Evolutionary conservation across 1,140 invertebrate species (phyloP).

Genomic region (Trachymyrmex cornetzi): DNA sequence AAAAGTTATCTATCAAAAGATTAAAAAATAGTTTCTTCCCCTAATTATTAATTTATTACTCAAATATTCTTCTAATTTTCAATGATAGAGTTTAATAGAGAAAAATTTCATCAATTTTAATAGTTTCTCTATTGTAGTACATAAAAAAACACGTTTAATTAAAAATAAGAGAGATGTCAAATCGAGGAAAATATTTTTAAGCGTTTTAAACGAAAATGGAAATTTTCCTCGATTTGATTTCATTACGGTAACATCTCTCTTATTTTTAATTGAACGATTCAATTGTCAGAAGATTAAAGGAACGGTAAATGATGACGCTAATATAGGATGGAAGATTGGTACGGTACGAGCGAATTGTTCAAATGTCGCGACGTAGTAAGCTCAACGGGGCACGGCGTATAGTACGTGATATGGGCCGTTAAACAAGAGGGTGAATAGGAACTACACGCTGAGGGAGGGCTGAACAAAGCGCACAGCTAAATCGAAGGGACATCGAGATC

Average conservation of each 20-base stretch:
- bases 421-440: constrained; percentile 33
- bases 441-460: constrained; percentile 40
- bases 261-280: neutral
- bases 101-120: neutral
- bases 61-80: neutral
- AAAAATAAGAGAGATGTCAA: neutral
- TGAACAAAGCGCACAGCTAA: constrained; percentile 19
- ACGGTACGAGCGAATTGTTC: constrained; percentile 16
- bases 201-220: neutral
- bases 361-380: constrained; percentile 15
- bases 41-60: neutral
- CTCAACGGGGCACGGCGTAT: neutral
- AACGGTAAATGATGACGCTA: neutral
- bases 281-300: neutral
- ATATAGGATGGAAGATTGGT: neutral
- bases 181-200: neutral
- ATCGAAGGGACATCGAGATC: constrained; percentile 53
- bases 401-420: constrained; percentile 35
- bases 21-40: neutral
- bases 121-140: neutral
- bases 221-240: neutral
- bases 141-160: neutral
- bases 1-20: neutral
- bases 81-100: neutral
- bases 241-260: neutral